These are phyloP conservation scores for Xanthostigma xanthostigma DNA, from an alignment of 2,888 invertebrate species.

Conservation along the genomic window DNA sequence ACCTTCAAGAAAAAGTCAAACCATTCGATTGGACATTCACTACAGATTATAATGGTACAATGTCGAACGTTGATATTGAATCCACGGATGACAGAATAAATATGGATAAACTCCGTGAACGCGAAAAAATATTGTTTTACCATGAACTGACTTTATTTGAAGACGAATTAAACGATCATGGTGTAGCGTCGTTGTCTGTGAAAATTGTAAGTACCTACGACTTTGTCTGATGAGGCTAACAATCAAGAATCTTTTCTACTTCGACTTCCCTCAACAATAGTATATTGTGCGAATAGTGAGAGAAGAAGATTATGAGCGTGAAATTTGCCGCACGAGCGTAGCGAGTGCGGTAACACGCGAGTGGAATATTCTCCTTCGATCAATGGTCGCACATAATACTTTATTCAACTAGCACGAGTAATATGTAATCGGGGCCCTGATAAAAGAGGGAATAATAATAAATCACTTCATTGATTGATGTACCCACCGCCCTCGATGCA, in stretches of 20 bases:
- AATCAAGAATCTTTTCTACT: neutral
- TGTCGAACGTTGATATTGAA: conserved; percentile 42
- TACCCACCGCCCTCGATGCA: no score
- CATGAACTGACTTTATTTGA: conserved; percentile 89
- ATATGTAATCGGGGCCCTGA: no score
- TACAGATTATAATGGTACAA: conserved; percentile 77
- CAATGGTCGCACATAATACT: no score
- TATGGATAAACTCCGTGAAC: conserved; percentile 71
- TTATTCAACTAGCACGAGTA: no score
- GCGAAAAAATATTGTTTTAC: conserved; percentile 87
- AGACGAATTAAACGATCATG: conserved; percentile 97
- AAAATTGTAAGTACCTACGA: conserved; percentile 65
- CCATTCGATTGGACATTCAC: conserved; percentile 98
- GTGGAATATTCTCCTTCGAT: no score
- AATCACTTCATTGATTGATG: no score
- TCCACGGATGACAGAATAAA: conserved; percentile 65
- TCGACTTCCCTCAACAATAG: neutral
- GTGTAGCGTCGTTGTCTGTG: conserved; percentile 75
- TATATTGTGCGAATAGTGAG: no score
- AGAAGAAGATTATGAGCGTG: no score
- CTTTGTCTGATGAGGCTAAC: no score
- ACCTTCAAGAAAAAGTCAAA: conserved; percentile 58
- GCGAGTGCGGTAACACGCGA: no score
- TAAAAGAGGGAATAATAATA: no score
- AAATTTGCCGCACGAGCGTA: no score